phyloP scores from a whole-genome alignment of 2,113 vertebrate species.

The Zosterops lateralis region DNA sequence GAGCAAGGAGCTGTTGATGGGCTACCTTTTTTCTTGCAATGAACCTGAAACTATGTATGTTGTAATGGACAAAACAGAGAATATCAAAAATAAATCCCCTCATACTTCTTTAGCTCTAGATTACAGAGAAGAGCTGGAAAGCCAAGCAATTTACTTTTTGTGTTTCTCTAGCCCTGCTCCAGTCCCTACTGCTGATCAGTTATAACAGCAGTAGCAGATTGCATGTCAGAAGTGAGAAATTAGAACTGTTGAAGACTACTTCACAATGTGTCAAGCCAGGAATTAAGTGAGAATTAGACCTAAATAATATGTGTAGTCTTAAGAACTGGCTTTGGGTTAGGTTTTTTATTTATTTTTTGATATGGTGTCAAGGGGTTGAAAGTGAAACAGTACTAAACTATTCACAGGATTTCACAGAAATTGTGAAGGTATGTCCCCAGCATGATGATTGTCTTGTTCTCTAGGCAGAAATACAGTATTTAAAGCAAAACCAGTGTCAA shows the following conservation, averaged over 20 bases:
- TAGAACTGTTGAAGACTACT: not conserved
- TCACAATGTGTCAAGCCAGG: not conserved
- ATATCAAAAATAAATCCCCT: not conserved
- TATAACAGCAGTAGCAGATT: not conserved
- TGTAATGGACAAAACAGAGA: not conserved
- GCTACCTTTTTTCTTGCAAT: not conserved
- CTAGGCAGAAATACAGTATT: not conserved
- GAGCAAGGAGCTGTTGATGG: not conserved
- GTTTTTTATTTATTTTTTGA: not conserved
- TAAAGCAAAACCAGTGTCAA: not conserved
- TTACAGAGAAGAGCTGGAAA: not conserved
- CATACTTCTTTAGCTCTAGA: not conserved
- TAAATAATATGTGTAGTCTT: not conserved
- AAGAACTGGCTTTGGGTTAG: not conserved
- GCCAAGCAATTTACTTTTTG: not conserved
- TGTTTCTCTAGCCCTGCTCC: not conserved
- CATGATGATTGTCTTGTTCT: not conserved
- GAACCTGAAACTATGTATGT: not conserved
- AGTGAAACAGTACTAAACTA: not conserved
- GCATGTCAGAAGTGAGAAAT: slow-evolving; percentile 27
- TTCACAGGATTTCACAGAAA: not conserved
- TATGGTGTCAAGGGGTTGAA: not conserved
- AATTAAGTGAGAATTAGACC: not conserved
- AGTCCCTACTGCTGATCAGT: not conserved
- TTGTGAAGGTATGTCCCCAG: not conserved